phyloP scores from a whole-genome alignment of 2,113 vertebrate genomes.

The Excalfactoria chinensis region DNA sequence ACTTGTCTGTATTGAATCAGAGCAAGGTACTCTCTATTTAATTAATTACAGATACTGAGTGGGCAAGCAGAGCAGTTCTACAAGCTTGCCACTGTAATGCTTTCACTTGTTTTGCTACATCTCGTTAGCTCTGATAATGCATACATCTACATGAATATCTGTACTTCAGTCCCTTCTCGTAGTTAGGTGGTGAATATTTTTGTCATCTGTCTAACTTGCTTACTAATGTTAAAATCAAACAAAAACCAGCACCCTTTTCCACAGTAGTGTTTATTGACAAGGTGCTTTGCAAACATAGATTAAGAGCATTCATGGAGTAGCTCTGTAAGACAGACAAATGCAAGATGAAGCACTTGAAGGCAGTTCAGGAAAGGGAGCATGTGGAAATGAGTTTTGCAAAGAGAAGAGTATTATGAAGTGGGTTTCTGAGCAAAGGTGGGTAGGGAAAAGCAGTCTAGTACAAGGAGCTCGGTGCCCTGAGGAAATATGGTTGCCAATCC shows the following conservation, averaged over 20 bases:
- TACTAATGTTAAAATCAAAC: background rate
- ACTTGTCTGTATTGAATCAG: background rate
- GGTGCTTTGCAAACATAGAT: constrained; percentile 61
- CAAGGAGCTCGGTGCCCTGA: background rate
- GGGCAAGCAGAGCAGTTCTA: background rate
- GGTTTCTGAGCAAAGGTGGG: background rate
- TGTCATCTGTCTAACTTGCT: background rate
- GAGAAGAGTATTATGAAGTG: background rate
- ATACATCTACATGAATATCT: background rate
- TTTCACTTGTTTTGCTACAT: background rate
- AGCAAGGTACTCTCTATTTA: background rate
- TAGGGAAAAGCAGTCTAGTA: background rate
- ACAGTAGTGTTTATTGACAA: constrained; percentile 58
- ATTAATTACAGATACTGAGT: background rate
- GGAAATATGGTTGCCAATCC: background rate
- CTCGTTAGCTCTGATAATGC: background rate
- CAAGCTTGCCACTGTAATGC: background rate
- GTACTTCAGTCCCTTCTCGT: background rate
- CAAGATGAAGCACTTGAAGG: constrained; percentile 29
- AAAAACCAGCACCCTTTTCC: background rate
- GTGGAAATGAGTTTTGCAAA: background rate
- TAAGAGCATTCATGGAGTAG: constrained; percentile 16
- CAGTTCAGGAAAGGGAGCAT: background rate
- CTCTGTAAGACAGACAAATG: constrained; percentile 29
- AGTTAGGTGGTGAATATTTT: constrained; percentile 44